phyloP scores from a whole-genome alignment of 2,888 invertebrate species.

The Tholera decimalis region DNA sequence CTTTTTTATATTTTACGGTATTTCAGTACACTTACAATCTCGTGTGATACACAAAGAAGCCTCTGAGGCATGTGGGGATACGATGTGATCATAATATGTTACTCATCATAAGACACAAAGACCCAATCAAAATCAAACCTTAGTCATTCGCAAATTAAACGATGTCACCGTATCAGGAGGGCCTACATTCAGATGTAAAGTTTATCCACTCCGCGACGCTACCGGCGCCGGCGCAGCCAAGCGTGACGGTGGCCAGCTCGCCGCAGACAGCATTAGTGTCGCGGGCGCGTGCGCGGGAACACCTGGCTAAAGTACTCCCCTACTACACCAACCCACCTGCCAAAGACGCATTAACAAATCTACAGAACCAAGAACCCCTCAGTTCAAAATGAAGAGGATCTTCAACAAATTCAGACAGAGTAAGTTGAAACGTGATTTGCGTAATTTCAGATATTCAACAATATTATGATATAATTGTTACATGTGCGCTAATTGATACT shows the following conservation, averaged over 20 bases:
- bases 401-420: conserved; percentile 81
- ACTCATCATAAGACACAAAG: conserved; percentile 42
- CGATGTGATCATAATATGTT: not conserved
- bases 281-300: conserved; percentile 79
- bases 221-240: conserved; percentile 73
- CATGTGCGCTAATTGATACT: conserved; percentile 42
- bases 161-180: conserved; percentile 62
- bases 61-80: not conserved
- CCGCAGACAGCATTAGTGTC: conserved; percentile 75
- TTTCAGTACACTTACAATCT: not conserved
- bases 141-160: conserved; percentile 63
- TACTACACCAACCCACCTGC: conserved; percentile 12
- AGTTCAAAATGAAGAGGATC: conserved; percentile 81
- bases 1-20: not conserved
- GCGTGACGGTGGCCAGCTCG: conserved; percentile 75
- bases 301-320: conserved; percentile 66
- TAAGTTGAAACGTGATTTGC: conserved; percentile 71
- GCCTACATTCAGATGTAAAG: conserved; percentile 69
- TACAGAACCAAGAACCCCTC: not conserved
- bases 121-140: conserved; percentile 43
- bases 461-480: conserved; percentile 52
- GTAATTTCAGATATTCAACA: conserved; percentile 43
- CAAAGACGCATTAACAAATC: conserved; percentile 9
- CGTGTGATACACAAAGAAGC: not conserved
- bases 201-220: conserved; percentile 84